Evolutionary conservation across 2,888 invertebrate species (phyloP), one percentile per base, ranked within the genome.

Genomic region (Sminthurinus aureus): DNA sequence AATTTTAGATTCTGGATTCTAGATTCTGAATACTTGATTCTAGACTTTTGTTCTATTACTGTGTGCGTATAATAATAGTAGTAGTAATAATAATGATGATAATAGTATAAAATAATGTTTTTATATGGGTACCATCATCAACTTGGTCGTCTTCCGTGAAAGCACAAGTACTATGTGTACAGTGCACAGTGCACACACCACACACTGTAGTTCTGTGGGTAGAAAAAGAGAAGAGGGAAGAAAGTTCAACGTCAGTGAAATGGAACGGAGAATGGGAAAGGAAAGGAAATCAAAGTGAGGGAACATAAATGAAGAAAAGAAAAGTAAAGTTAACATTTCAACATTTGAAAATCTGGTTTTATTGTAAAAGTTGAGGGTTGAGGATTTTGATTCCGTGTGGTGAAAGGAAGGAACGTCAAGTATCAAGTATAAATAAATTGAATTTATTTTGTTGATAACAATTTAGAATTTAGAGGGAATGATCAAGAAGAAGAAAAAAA

Each of bases 271-370:
- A 74, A 15, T 12, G 13, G 74, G 74, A 50, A 13, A 74, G 15
- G n/a, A 22, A 4, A 26, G 74, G 69, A 22, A 69, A 24, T 69
- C 24, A 24, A 20, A 20, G 20, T 1, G 12, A 20, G 69, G 22
- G 69, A 69, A 13, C 13, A 20, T 69, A 69, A 69, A 38, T 74
- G 74, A 74, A 74, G 74, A 74, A 69, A 74, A 69, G n/a, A 24
- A 26, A 74, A 74, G 74, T 24, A 69, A 74, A 74, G 74, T 74
- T 74, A 75, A 75, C 26, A 50, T 75, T 75, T 51, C 51, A 50
- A 75, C 18, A 50, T 18, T 11, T 75, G 38, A 38, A 38, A 18
- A 12, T 50, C 75, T 75, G 0, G n/a, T 75, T 51, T 51, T 51
- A 20, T 75, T 51, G 20, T 75, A n/a, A 75, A 75, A 75, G 51